Base-by-base conservation (phyloP, 2,113 vertebrate species). In the Tachysurus vachellii region DNA sequence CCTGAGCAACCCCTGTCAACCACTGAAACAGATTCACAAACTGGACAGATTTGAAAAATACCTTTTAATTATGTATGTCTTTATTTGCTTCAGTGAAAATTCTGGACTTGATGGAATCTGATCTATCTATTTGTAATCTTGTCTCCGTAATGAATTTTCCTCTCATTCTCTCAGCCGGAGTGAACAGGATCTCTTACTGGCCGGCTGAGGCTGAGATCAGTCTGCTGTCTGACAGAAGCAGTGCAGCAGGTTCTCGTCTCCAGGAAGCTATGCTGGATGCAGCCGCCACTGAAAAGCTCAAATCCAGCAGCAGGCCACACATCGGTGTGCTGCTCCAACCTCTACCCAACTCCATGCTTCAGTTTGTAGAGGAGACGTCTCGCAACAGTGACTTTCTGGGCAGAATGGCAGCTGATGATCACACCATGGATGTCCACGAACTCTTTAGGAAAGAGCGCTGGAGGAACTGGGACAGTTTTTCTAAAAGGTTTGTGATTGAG, bases 121-220 rank as follows among this genome's bases (percentile, higher is more conserved):
- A 6, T 50, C 44, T 1, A 50, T 54, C 28, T 50, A 17, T 56
- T 28, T 10, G 13, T 79, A 56, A 54, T 6, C 14, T 54, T 56
- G 50, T 28, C 31, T 66, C 50, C 28, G 3, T 23, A 62, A 12
- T 44, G 21, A 56, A 4, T 19, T n/a, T 14, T 92, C 10, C 90
- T 90, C 23, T 28, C 62, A 92, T 95, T 73, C 59, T 42, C 53
- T 86, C 93, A 99, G 98, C 96, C 59, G 98, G 98, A 47, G 97
- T 99, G 91, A 97, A 95, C 93, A 95, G 96, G 93, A 97, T 99
- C 93, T 98, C 96, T 47, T 99, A 98, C 84, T 99, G 98, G 98
- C 98, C 98, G 4, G 96, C 96, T 71, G 98, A 99, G 92, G 96
- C 98, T 31, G 98, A 99, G 92, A 94, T 99, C 90, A 98, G 97